Evolutionary conservation across 2,797 vertebrate species (phyloP).

Genomic region (Dipus sagitta): DNA sequence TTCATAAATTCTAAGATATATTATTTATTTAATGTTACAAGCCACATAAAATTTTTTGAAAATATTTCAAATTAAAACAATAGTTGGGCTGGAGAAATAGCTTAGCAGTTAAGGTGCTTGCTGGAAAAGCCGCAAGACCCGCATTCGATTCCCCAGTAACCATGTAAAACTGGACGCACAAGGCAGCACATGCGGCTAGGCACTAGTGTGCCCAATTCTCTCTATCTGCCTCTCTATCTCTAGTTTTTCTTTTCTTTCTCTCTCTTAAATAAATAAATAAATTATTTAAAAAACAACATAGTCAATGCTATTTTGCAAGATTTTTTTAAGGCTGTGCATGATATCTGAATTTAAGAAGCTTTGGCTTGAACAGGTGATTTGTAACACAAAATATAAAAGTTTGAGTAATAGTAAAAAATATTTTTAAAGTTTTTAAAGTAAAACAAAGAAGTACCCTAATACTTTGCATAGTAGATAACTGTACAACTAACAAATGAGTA

Average conservation of each 20-base stretch:
- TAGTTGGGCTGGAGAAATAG: too few species aligned
- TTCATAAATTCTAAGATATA: conserved; percentile 14
- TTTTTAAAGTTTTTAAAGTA: not conserved
- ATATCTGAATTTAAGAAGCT: conserved; percentile 11
- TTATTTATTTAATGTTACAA: not conserved
- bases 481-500: conserved; percentile 10
- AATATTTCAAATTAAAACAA: conserved; percentile 16
- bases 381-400: conserved; percentile 1
- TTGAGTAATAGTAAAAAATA: not conserved
- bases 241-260: too few species aligned
- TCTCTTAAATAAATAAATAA: too few species aligned
- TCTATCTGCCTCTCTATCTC: too few species aligned
- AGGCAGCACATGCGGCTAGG: too few species aligned
- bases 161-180: too few species aligned
- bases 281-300: not conserved
- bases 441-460: conserved; percentile 9
- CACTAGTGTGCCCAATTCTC: too few species aligned
- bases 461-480: not conserved
- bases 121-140: too few species aligned
- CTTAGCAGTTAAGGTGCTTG: too few species aligned
- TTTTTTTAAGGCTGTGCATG: not conserved
- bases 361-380: not conserved
- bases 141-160: too few species aligned
- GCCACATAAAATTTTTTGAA: not conserved
- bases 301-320: not conserved